Base-by-base conservation (phyloP, 2,797 vertebrate genomes). In the Denticeps clupeoides region DNA sequence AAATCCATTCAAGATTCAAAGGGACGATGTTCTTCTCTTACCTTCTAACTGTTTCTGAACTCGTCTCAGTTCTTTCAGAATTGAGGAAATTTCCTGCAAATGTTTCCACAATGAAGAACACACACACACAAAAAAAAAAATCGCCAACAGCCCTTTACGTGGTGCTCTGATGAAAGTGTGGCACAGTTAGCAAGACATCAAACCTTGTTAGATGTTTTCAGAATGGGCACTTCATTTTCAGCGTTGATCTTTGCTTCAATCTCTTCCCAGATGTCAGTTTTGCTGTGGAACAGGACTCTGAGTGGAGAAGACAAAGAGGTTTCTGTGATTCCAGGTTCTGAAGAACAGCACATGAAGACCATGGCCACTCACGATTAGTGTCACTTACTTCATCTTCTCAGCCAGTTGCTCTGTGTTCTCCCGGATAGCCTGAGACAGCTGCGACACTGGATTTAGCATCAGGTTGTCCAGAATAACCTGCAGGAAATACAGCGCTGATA, bases 21-120 rank as follows among this genome's bases (percentile, higher is more conserved):
- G 15, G 26, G 16, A 15, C 21, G 2, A 24, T 1, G 23, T 37
- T 19, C 22, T 29, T 24, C 7, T 74, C 82, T 55, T 60, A 96
- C 94, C 93, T 85, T 95, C 89, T 13, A 98, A 84, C 65, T 97
- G 93, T 72, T 88, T 86, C 72, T 97, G 91, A 45, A 96, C 91
- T 38, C 91, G 77, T 25, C 89, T 75, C 45, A 98, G 81, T 61
- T 97, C 94, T 47, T 92, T 89, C 65, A 98, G 64, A 49, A 98
- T 95, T 49, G 87, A 90, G 52, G 87, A 86, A 62, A 98, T 93
- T 63, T 97, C 93, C 94, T 97, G 67, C 8, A 57, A n/a, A n/a
- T n/a, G n/a, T n/a, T n/a, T n/a, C n/a, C n/a, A n/a, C n/a, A n/a
- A n/a, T n/a, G n/a, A n/a, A n/a, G n/a, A n/a, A n/a, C n/a, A n/a